Conservation (phyloP, 2,113 vertebrate genomes). For the Sinocyclocheilus anophthalmus region DNA sequence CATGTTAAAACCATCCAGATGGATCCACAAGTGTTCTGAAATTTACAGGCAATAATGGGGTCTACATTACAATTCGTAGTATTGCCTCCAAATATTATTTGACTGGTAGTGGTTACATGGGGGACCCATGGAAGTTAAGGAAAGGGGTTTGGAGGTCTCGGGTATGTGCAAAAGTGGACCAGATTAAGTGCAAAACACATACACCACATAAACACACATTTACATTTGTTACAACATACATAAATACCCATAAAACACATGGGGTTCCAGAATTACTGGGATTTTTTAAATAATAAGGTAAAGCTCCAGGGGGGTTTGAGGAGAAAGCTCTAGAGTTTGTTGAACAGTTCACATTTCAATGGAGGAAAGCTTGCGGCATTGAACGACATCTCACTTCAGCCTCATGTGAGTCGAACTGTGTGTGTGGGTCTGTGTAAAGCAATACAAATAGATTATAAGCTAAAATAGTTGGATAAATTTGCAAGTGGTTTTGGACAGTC, state of each 20-base stretch:
- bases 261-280: conserved; percentile 76
- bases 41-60: too few species aligned
- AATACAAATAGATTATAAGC: background rate
- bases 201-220: conserved; percentile 58
- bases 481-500: conserved; percentile 9
- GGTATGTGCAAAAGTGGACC: too few species aligned
- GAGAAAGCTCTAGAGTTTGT: conserved; percentile 55
- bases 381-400: conserved; percentile 8
- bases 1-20: too few species aligned
- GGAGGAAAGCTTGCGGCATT: conserved; percentile 40
- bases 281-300: conserved; percentile 67
- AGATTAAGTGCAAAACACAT: too few species aligned
- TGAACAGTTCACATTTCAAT: conserved; percentile 30
- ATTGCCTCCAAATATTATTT: too few species aligned
- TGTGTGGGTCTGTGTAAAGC: background rate
- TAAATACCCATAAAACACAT: conserved; percentile 67
- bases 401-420: conserved; percentile 9
- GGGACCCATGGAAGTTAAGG: too few species aligned
- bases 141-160: too few species aligned
- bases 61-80: too few species aligned
- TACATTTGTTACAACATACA: too few species aligned
- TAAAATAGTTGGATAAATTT: background rate
- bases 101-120: too few species aligned
- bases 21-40: too few species aligned
- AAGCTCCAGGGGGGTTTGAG: conserved; percentile 57